phyloP scores from a whole-genome alignment of 1,140 invertebrate species.

The Drosophila suzukii region DNA sequence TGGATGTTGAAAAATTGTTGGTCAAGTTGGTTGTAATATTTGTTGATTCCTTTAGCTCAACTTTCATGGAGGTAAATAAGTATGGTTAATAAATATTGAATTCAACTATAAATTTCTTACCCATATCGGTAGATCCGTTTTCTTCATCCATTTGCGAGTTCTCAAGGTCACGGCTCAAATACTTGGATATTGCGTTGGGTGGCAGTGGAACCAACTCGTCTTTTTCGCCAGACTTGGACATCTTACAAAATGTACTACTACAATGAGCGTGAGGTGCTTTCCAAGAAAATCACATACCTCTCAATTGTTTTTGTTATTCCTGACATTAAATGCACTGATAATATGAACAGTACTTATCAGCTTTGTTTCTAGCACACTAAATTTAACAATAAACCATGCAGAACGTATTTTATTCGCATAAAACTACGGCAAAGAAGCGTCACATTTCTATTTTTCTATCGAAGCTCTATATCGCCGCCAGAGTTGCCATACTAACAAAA shows the following conservation, averaged over 20 bases:
- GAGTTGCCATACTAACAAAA: constrained; percentile 31
- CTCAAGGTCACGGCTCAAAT: neutral
- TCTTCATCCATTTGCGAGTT: neutral
- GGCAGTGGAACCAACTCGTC: neutral
- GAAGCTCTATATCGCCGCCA: constrained; percentile 11
- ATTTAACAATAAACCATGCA: neutral
- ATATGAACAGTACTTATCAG: neutral
- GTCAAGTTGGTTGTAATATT: neutral
- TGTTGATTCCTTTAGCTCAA: neutral
- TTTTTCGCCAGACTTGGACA: neutral
- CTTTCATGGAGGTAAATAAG: neutral
- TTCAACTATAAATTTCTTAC: neutral
- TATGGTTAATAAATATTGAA: neutral
- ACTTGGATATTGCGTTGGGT: neutral
- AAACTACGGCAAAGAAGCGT: neutral
- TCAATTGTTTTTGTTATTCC: neutral
- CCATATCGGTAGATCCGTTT: neutral
- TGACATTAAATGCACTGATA: neutral
- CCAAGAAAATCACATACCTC: neutral
- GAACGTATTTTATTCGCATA: neutral
- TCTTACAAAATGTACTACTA: neutral
- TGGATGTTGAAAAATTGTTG: neutral
- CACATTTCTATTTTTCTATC: constrained; percentile 11
- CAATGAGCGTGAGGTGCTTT: neutral
- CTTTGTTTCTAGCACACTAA: no score